Base-by-base conservation (phyloP, 2,113 vertebrate genomes). In the Onychostoma macrolepis region DNA sequence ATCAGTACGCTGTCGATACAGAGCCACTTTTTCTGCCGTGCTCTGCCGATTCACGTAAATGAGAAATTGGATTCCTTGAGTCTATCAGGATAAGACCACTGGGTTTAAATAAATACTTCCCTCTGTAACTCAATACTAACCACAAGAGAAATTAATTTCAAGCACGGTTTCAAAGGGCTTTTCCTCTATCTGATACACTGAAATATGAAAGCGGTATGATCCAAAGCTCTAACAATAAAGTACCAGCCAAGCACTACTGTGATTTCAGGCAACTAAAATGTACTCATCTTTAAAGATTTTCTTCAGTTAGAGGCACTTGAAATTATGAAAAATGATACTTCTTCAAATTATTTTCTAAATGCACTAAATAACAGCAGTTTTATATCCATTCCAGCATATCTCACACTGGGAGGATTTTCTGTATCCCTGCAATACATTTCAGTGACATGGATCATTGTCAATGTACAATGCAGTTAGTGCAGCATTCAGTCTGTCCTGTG, bases 131-230 rank as follows among this genome's bases (percentile, higher is more conserved):
- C 17, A 33, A 63, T 33, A 13, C 17, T 10, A 50, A 61, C 48
- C 43, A 21, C 58, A 74, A 28, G 71, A 87, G 45, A 71, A 83
- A 83, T 36, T 79, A 83, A 85, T 50, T 50, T 48, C 12, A 72
- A 28, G 24, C 24, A 38, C 4, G 26, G 24, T 36, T 89, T 61
- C n/a, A 77, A 30, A 43, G 12, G 69, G 24, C 41, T 85, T 69
- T n/a, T 78, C 41, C 56, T 53, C 15, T 45, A 50, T 56, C 87
- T 85, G 88, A 88, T 83, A 84, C 30, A 24, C n/a, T 67, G 61
- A 61, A 69, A 85, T 75, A 30, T 69, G 38, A 67, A 45, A 11
- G 43, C 8, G 10, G 19, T 48, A n/a, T 45, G 13, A 17, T 85
- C 41, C 15, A 11, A 67, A 48, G 80, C 43, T 48, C 63, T 24